phyloP scores from a whole-genome alignment of 2,113 vertebrate genomes.

The Campylomormyrus numenius region DNA sequence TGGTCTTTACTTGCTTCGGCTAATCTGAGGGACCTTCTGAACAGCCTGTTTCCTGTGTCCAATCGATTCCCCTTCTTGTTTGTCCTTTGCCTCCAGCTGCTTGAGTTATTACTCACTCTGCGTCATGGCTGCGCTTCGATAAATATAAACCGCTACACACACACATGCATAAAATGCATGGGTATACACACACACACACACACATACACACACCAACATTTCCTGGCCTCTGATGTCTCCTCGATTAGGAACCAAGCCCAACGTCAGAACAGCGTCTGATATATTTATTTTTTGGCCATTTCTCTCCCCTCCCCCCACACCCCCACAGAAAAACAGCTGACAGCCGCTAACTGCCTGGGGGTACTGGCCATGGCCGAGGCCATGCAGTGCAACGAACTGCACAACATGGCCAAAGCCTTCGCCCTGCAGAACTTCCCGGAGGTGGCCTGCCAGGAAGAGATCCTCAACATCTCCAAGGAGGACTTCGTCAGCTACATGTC shows the following conservation, averaged over 20 bases:
- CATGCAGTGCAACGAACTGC: slow-evolving; percentile 91
- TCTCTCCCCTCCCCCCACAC: neutral
- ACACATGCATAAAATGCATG: neutral
- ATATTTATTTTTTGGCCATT: neutral
- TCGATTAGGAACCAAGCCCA: slow-evolving; percentile 32
- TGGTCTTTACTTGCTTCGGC: slow-evolving; percentile 24
- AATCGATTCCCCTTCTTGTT: slow-evolving; percentile 34
- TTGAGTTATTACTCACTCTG: slow-evolving; percentile 31
- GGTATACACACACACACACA: neutral
- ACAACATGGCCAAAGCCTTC: slow-evolving; percentile 97
- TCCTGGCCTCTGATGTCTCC: slow-evolving; percentile 39
- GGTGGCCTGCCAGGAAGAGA: slow-evolving; percentile 90
- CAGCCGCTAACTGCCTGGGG: slow-evolving; percentile 91
- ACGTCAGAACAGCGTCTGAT: neutral
- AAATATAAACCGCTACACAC: slow-evolving; percentile 32
- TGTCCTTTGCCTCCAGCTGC: slow-evolving; percentile 25
- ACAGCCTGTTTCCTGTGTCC: slow-evolving; percentile 30
- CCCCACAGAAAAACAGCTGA: slow-evolving; percentile 86
- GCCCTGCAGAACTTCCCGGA: slow-evolving; percentile 97
- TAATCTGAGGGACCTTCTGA: slow-evolving; percentile 33
- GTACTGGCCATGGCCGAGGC: slow-evolving; percentile 98
- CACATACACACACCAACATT: neutral
- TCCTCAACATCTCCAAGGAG: slow-evolving; percentile 86
- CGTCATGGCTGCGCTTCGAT: slow-evolving; percentile 18
- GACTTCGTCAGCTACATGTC: slow-evolving; percentile 92